Conservation (phyloP, 2,797 vertebrate species). For the Rhynchonycteris naso region DNA sequence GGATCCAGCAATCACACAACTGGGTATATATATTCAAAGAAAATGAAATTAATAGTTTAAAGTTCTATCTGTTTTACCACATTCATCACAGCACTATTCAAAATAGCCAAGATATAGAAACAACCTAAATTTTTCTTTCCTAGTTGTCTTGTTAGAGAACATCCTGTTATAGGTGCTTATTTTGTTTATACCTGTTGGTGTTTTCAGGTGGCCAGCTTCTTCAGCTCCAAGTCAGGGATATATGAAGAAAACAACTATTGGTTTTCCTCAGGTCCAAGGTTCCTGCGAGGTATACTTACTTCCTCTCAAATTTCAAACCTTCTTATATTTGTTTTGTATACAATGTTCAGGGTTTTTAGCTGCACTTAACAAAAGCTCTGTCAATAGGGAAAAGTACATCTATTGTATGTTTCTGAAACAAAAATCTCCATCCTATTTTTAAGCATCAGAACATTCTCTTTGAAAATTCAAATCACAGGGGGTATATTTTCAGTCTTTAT, state of each 20-base stretch:
- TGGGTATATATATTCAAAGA: no score
- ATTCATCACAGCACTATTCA: no score
- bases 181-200: neutral
- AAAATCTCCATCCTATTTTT: neutral
- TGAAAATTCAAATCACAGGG: neutral
- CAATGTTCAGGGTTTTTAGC: neutral
- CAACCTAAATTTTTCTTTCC: neutral
- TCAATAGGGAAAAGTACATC: neutral
- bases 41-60: no score
- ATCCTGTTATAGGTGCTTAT: neutral
- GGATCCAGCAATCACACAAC: no score
- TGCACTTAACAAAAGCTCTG: neutral
- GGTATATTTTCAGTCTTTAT: neutral
- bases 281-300: neutral
- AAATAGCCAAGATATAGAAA: no score
- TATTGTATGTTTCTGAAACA: neutral
- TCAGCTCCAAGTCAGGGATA: neutral
- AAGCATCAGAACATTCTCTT: neutral
- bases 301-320: neutral
- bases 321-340: neutral
- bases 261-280: neutral
- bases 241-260: neutral
- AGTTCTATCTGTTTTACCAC: no score
- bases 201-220: neutral
- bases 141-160: neutral